Base-by-base conservation (phyloP, 2,888 invertebrate species). In the Xestia sexstrigata region DNA sequence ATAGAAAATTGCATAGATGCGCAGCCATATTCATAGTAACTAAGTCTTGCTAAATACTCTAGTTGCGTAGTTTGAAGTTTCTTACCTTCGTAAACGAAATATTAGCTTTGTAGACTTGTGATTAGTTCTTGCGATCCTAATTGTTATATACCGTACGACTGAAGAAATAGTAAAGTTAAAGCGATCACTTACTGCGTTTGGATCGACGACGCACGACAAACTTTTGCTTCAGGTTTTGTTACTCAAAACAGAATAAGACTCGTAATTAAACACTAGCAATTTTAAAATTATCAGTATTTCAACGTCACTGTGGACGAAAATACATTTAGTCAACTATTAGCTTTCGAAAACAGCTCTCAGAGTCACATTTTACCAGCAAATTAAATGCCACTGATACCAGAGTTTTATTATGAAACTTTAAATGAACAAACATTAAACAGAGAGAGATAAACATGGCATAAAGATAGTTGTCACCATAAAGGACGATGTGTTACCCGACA, bases 381-480 rank as follows among this genome's bases (percentile, higher is more conserved):
- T 68, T 47, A 67, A 70, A 70, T 11, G 15, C 52, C 23, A 67
- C 15, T 69, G 1, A 42, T 30, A 30, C 35, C n/a, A 35, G 23
- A 84, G 55, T 67, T 83, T 82, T 45, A 78, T 70, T 60, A 52
- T 60, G 17, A 74, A 72, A 78, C 63, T 79, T 79, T 73, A 81
- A 81, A 82, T 76, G 68, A 84, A 80, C 69, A 66, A 70, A 87
- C 78, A 76, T 86, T 69, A 84, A 58, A 70, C 52, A 39, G 67
- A 13, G 60, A 69, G 30, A 75, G 78, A 85, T 82, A 88, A 88
- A 87, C 85, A 83, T 82, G 78, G 76, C 89, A 92, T 92, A 92
- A 92, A 93, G 93, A 94, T 93, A 93, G 93, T 93, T 92, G 94
- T 94, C 92, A 90, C 92, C 90, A 92, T 94, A 94, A 94, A 93